These are phyloP conservation scores for Trichomalopsis sarcophagae DNA, from an alignment of 1,140 invertebrate genomes.

Conservation along the genomic window DNA sequence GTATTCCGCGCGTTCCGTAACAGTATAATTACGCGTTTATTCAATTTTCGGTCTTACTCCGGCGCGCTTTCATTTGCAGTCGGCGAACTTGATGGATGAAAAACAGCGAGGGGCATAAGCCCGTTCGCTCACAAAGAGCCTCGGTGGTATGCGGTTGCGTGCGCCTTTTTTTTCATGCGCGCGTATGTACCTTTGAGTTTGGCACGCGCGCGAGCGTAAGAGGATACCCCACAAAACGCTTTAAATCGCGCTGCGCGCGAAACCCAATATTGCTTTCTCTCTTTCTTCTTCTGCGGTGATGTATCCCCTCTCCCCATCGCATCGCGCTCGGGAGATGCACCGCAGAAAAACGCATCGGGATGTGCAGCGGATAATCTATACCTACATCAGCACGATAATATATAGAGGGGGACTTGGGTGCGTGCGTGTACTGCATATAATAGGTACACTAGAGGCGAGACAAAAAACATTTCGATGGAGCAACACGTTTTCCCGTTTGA, in stretches of 20 bases:
- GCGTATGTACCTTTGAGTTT: slow-evolving; percentile 64
- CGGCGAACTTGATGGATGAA: slow-evolving; percentile 33
- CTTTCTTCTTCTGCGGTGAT: neutral
- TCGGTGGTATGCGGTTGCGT: neutral
- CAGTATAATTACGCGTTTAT: slow-evolving; percentile 23
- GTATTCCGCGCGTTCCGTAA: neutral
- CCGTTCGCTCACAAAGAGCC: neutral
- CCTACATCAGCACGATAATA: neutral
- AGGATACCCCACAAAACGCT: slow-evolving; percentile 73
- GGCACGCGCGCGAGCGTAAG: slow-evolving; percentile 73
- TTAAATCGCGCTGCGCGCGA: slow-evolving; percentile 67
- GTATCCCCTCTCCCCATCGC: neutral
- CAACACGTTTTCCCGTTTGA: neutral
- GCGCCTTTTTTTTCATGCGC: no score
- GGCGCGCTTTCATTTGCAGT: neutral
- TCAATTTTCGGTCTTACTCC: slow-evolving; percentile 14
- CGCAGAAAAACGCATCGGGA: slow-evolving; percentile 26
- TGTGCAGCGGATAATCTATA: no score
- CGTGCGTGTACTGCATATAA: neutral
- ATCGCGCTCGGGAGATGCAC: neutral
- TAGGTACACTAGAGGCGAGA: neutral
- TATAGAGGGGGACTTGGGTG: neutral
- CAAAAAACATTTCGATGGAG: neutral
- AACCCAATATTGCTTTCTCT: slow-evolving; percentile 68
- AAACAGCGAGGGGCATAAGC: slow-evolving; percentile 10